Evolutionary conservation across 2,797 vertebrate genomes (phyloP).

Genomic region (Schizothorax lantsangensis): DNA sequence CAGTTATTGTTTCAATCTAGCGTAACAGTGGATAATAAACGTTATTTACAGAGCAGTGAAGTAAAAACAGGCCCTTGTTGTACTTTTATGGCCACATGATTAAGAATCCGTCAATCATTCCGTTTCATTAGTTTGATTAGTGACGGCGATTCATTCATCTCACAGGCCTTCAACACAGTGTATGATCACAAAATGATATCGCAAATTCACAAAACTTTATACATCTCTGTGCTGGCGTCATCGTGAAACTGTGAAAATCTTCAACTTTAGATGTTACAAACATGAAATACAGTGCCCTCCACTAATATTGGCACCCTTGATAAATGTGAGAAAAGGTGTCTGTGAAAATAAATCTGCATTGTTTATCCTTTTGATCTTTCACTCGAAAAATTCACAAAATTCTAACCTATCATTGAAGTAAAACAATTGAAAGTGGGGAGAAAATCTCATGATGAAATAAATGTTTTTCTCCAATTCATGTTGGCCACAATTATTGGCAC

Average conservation of each 20-base stretch:
- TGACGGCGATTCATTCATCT: constrained; percentile 6
- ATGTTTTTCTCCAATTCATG: no score
- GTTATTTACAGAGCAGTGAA: constrained; percentile 42
- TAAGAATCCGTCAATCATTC: constrained; percentile 18
- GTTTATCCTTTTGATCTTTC: no score
- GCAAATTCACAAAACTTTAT: constrained; percentile 42
- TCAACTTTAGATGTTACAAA: neutral
- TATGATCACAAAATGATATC: constrained; percentile 35
- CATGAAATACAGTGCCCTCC: no score
- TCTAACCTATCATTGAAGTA: no score
- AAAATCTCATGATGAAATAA: no score
- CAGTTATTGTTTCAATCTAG: constrained; percentile 51
- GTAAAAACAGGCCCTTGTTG: constrained; percentile 33
- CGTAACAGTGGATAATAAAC: constrained; percentile 42
- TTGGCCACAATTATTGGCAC: no score
- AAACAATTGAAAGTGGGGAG: no score
- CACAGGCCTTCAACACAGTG: constrained; percentile 36
- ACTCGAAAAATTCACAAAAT: no score
- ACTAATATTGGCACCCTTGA: no score
- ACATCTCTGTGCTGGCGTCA: constrained; percentile 7
- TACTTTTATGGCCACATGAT: constrained; percentile 14
- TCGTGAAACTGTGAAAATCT: neutral
- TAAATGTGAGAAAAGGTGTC: no score
- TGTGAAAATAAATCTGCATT: no score
- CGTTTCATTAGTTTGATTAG: neutral